Conservation (phyloP, 2,888 invertebrate genomes). For the Chaitophorus viminalis region DNA sequence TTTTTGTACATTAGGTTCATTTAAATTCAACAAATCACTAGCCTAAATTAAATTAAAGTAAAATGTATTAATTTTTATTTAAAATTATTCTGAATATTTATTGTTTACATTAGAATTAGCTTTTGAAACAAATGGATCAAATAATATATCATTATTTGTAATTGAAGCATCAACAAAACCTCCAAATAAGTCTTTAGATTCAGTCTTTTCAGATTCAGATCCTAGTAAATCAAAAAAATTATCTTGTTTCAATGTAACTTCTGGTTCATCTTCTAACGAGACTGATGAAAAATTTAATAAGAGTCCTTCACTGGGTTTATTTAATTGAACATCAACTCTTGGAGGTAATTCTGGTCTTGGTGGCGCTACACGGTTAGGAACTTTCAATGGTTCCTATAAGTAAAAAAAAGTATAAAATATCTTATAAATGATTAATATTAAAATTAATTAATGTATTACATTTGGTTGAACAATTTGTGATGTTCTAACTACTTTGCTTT, state of each 20-base stretch:
- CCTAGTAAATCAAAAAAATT: conserved; percentile 56
- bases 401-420: neutral
- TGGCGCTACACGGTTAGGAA: conserved; percentile 27
- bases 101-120: conserved; percentile 38
- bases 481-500: conserved; percentile 9
- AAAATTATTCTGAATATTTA: neutral
- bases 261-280: conserved; percentile 51
- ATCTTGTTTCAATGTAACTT: conserved; percentile 2
- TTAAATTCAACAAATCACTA: conserved; percentile 53
- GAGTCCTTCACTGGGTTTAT: conserved; percentile 47
- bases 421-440: neutral
- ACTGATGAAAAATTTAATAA: conserved; percentile 56
- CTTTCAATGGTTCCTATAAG: conserved; percentile 26
- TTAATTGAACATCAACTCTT: conserved; percentile 5
- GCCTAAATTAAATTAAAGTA: conserved; percentile 10
- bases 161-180: conserved; percentile 40
- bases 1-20: conserved; percentile 27
- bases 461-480: conserved; percentile 14
- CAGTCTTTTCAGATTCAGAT: conserved; percentile 44
- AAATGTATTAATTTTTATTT: neutral
- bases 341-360: conserved; percentile 45
- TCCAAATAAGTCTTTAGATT: conserved; percentile 57
- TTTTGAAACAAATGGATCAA: conserved; percentile 54
- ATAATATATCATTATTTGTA: conserved; percentile 42
- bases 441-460: conserved; percentile 24